A percentile compares a stretch with the other conserved stretches of the same genome.
phyloP scores from a whole-genome alignment of 2,797 vertebrate genomes.

The Oceanodroma leucorhoa region DNA sequence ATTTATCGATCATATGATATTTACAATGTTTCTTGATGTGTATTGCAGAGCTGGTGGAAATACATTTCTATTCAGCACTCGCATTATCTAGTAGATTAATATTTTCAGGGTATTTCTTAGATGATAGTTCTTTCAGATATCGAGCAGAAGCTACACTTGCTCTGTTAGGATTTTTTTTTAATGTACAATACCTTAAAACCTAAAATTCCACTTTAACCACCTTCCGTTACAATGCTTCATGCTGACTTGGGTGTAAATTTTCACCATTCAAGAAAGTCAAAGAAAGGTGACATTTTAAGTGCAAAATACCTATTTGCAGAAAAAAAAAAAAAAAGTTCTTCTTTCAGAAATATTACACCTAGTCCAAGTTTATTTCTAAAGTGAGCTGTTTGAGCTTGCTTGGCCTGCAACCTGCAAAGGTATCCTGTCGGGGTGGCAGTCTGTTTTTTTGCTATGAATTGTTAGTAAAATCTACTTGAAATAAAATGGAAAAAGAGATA shows the following conservation, averaged over 20 bases:
- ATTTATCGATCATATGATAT: not conserved
- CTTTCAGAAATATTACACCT: not conserved
- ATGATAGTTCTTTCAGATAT: not conserved
- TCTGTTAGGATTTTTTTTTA: not conserved
- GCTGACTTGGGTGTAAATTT: not conserved
- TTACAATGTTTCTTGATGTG: not conserved
- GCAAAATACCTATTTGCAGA: not conserved
- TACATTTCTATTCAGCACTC: not conserved
- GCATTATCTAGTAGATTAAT: not conserved
- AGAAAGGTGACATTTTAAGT: not conserved
- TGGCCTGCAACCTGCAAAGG: slow-evolving; percentile 4
- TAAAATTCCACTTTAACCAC: not conserved
- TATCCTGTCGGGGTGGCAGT: not conserved
- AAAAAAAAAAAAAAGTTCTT: not conserved
- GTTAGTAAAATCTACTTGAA: not conserved
- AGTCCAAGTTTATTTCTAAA: not conserved
- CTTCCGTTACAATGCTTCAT: not conserved
- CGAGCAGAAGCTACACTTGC: not conserved
- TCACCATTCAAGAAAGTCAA: not conserved
- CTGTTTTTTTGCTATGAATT: not conserved
- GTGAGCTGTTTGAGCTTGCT: not conserved
- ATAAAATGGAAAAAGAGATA: not conserved
- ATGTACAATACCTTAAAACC: not conserved
- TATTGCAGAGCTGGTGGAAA: not conserved
- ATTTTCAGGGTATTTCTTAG: not conserved